Evolutionary conservation across 1,140 invertebrate genomes (phyloP), one percentile per base, ranked within the genome.

Genomic region (Penaeus chinensis): DNA sequence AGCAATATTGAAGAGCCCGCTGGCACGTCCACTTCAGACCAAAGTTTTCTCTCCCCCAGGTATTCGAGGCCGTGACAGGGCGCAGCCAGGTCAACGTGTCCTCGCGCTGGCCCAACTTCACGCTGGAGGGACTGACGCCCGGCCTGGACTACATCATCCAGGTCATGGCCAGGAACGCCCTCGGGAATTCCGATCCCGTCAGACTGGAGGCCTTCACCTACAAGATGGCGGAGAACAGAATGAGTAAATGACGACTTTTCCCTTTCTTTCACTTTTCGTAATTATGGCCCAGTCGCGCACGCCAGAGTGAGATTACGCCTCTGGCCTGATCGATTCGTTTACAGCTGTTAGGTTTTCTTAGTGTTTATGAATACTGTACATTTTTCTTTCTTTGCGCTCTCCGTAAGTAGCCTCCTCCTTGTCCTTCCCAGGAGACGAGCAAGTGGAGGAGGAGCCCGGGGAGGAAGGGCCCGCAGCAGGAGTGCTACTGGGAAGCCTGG

Each of bases 131-230:
- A 47, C 77, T 90, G 22, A 90, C 89, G 60, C 89, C 89, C n/a
- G 89, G 89, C 0, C 85, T 90, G 11, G 89, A 90, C 76, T 90
- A 90, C 61, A 77, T 87, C 61, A 90, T 90, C 81, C 47, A 82
- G n/a, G 85, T 89, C 54, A 69, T 69, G 10, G 95, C 97, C 65
- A 94, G 95, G 89, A 98, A 98, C 93, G 94, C 95, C 54, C 97
- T 97, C 92, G 97, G 96, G 74, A 94, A 95, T 84, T 96, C 96
- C 87, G 96, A 97, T 90, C 94, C 95, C 37, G 94, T 95, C 84
- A 93, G 96, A 0, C 93, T 98, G 20, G 96, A 97, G 91, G 96
- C 97, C 91, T 96, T 96, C 90, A 95, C 96, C 86, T 95, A 97
- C 90, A 96, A 96, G 91, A 96, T 97, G 92, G 96, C 96, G 8